These are phyloP conservation scores for Dryobota labecula DNA, from an alignment of 2,888 invertebrate genomes.

Conservation along the genomic window DNA sequence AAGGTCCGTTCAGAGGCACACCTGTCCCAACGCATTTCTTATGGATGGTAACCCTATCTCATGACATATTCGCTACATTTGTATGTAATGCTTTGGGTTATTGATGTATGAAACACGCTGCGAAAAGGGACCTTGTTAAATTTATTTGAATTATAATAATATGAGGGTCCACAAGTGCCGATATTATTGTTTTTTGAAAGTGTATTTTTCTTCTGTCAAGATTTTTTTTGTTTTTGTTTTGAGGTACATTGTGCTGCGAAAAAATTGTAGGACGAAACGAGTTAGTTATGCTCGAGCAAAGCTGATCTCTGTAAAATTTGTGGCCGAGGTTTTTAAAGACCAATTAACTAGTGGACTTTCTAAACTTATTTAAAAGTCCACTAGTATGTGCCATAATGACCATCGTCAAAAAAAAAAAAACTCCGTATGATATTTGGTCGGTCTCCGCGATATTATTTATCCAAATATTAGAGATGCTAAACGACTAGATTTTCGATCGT, in stretches of 20 bases:
- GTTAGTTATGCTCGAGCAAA: not conserved
- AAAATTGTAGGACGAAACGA: not conserved
- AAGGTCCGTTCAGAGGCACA: conserved; percentile 56
- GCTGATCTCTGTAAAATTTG: not conserved
- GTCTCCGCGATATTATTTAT: too few species aligned
- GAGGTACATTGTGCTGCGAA: not conserved
- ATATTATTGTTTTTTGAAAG: conserved; percentile 57
- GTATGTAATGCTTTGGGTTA: conserved; percentile 67
- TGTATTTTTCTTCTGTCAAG: conserved; percentile 20
- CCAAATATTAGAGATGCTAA: not conserved
- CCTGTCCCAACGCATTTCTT: conserved; percentile 63
- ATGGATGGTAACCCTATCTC: conserved; percentile 63
- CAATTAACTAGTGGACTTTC: not conserved
- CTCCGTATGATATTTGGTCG: not conserved
- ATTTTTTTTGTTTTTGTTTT: not conserved
- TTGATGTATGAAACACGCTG: conserved; percentile 68
- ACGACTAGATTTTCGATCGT: not conserved
- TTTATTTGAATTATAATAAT: conserved; percentile 69
- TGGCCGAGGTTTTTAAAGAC: not conserved
- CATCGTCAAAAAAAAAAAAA: not conserved
- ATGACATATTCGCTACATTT: conserved; percentile 67
- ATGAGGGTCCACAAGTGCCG: conserved; percentile 42
- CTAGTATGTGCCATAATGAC: too few species aligned
- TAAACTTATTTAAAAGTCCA: too few species aligned
- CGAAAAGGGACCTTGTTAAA: conserved; percentile 67